phyloP scores from a whole-genome alignment of 2,797 vertebrate species.

The Psittacula echo region DNA sequence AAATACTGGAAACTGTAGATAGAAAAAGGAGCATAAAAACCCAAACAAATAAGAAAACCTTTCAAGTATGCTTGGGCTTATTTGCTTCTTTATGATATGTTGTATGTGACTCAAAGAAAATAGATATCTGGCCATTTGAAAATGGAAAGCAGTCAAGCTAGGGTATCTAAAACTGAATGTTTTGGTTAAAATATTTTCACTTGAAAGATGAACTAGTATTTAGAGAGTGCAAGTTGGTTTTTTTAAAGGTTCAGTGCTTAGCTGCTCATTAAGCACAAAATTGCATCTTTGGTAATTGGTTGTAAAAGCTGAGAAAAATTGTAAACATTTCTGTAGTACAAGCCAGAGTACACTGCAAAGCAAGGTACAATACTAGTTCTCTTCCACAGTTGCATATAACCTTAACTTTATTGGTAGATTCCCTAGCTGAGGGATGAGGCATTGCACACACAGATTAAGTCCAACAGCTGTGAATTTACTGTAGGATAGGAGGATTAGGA shows the following conservation, averaged over 20 bases:
- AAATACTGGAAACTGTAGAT: background rate
- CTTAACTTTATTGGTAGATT: background rate
- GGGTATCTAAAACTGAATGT: background rate
- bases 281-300: conserved; percentile 39
- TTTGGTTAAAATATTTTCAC: conserved; percentile 19
- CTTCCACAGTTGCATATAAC: fast-evolving
- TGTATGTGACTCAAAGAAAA: background rate
- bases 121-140: background rate
- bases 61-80: background rate
- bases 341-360: background rate
- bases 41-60: background rate
- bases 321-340: conserved; percentile 13
- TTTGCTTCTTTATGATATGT: background rate
- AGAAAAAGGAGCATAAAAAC: background rate
- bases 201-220: conserved; percentile 44
- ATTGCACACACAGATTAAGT: background rate
- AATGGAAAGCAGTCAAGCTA: background rate
- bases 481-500: background rate
- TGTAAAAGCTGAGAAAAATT: conserved; percentile 37
- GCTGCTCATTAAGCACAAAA: conserved; percentile 54
- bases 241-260: conserved; percentile 5
- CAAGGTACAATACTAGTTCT: background rate
- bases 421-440: background rate
- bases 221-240: background rate
- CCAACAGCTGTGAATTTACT: background rate